These are phyloP conservation scores for Dicaeum eximium DNA, from an alignment of 2,113 vertebrate genomes.

Conservation along the genomic window DNA sequence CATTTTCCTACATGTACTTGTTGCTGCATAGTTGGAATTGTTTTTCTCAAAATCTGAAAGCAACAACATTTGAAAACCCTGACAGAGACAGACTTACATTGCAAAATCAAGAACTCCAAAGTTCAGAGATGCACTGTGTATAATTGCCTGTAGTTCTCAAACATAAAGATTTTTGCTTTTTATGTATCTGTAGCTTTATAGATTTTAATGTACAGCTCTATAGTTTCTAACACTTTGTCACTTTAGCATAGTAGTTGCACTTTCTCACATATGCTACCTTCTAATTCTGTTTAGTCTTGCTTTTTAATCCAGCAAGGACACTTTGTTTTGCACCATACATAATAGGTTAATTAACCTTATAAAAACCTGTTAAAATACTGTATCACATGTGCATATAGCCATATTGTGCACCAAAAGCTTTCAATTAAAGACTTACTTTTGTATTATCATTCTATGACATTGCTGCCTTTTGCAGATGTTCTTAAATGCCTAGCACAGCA, in stretches of 20 bases:
- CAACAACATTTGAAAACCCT: background rate
- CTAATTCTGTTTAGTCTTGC: background rate
- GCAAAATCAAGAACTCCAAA: background rate
- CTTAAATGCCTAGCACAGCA: background rate
- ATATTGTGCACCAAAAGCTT: background rate
- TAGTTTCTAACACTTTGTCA: background rate
- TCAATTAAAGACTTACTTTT: background rate
- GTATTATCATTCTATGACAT: background rate
- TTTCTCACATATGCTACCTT: background rate
- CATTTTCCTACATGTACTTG: background rate
- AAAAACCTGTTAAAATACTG: background rate
- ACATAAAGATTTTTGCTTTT: background rate
- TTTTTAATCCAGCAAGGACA: background rate
- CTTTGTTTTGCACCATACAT: background rate
- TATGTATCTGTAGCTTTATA: background rate
- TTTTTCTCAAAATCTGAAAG: background rate
- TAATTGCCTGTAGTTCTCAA: background rate
- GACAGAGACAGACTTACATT: background rate
- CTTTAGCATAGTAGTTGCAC: background rate
- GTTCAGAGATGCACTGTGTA: background rate
- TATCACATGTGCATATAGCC: fast-evolving
- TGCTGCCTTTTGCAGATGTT: background rate
- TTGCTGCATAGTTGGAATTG: background rate
- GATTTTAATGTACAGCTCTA: background rate
- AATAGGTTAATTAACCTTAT: background rate